Evolutionary conservation across 2,113 vertebrate species (phyloP).

Genomic region (Myrmecophaga tridactyla): DNA sequence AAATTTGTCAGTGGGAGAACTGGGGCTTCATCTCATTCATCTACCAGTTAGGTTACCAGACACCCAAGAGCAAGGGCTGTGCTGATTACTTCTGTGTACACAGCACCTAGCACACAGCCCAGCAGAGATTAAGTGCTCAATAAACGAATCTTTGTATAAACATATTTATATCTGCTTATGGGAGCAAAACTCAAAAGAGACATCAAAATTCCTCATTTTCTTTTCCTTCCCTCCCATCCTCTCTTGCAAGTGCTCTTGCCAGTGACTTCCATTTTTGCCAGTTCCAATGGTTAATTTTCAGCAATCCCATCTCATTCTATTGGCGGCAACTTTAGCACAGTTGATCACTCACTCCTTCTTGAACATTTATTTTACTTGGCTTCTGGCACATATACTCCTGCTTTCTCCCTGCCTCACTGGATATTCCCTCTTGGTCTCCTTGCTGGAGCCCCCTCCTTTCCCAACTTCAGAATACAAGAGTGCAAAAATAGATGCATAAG

Average conservation of each 20-base stretch:
- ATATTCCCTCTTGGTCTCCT: not conserved
- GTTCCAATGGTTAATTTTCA: not conserved
- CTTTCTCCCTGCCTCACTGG: not conserved
- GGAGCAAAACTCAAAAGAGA: slow-evolving; percentile 33
- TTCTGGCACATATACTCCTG: not conserved
- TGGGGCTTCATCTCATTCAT: not conserved
- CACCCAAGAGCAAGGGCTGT: not conserved
- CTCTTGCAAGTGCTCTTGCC: not conserved
- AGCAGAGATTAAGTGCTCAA: not conserved
- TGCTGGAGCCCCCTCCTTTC: not conserved
- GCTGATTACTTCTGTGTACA: not conserved
- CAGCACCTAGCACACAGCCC: not conserved
- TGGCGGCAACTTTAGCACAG: not conserved
- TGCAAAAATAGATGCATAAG: not conserved
- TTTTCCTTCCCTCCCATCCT: not conserved
- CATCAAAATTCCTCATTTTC: not conserved
- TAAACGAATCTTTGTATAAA: not conserved
- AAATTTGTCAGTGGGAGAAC: not conserved
- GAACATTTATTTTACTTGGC: not conserved
- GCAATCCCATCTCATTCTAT: not conserved
- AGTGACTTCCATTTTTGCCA: not conserved
- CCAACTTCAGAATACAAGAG: not conserved
- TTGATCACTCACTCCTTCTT: not conserved
- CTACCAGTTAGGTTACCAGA: not conserved
- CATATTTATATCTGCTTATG: not conserved